Conservation (phyloP, 2,888 invertebrate species). For the Drepana falcataria region DNA sequence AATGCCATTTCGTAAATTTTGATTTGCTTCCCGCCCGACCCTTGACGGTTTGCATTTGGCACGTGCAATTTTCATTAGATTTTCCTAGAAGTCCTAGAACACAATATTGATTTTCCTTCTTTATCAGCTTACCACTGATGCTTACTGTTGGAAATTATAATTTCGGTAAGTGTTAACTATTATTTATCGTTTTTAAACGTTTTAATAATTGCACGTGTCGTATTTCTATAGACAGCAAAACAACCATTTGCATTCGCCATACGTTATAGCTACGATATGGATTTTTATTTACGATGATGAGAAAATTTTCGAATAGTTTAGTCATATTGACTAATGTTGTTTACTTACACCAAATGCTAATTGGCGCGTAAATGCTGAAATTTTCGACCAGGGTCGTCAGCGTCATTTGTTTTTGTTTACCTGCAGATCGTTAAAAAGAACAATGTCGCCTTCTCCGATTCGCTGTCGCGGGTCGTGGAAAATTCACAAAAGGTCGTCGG, state of each 20-base stretch:
- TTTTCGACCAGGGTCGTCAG: constrained; percentile 20
- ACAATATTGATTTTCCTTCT: constrained; percentile 37
- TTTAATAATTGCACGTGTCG: constrained; percentile 67
- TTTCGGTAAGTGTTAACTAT: constrained; percentile 58
- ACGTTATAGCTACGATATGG: constrained; percentile 72
- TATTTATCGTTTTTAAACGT: constrained; percentile 31
- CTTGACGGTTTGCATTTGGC: constrained; percentile 74
- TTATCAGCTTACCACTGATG: constrained; percentile 58
- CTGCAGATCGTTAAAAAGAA: constrained; percentile 63
- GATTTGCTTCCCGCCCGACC: constrained; percentile 72
- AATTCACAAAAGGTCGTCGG: constrained; percentile 68
- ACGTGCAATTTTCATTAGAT: constrained; percentile 67
- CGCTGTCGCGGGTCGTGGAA: constrained; percentile 72
- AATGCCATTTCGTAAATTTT: constrained; percentile 52
- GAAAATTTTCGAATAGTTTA: too few species aligned
- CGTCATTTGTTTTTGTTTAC: constrained; percentile 76
- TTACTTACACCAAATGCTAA: background rate
- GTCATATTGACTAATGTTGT: constrained; percentile 3
- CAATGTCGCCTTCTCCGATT: constrained; percentile 69
- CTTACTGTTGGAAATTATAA: constrained; percentile 57
- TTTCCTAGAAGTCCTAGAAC: constrained; percentile 28
- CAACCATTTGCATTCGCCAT: constrained; percentile 70
- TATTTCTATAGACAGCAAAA: constrained; percentile 63
- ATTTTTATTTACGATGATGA: constrained; percentile 20
- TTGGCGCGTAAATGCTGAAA: constrained; percentile 8